phyloP scores from a whole-genome alignment of 1,140 invertebrate genomes.

The Oncopodura yosiiana region DNA sequence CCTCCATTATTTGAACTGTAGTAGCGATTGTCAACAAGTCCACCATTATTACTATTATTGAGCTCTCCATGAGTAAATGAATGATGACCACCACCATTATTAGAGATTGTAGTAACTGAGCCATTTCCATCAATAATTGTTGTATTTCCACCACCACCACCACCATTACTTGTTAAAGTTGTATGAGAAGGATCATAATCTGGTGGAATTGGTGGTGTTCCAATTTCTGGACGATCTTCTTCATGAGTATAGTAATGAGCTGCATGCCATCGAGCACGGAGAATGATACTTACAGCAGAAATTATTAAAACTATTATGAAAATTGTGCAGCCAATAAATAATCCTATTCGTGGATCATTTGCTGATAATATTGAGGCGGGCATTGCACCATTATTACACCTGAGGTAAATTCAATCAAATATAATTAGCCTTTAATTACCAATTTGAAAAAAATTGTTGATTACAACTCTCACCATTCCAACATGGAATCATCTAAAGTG shows the following conservation, averaged over 20 bases:
- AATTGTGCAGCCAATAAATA: constrained; percentile 39
- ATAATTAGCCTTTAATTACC: no score
- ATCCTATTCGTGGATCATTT: constrained; percentile 36
- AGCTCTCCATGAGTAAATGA: no score
- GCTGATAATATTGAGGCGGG: constrained; percentile 15
- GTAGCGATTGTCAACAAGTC: constrained; percentile 27
- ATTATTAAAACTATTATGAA: constrained; percentile 38
- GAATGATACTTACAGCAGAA: constrained; percentile 37
- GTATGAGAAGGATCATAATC: constrained; percentile 30
- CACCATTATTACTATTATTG: constrained; percentile 3
- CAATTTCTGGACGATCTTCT: constrained; percentile 39
- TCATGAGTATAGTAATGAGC: constrained; percentile 64
- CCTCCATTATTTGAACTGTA: constrained; percentile 10
- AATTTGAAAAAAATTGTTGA: no score
- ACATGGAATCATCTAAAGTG: constrained; percentile 19
- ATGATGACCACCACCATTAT: no score
- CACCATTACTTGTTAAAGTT: no score
- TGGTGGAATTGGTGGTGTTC: constrained; percentile 19
- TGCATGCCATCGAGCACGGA: constrained; percentile 49
- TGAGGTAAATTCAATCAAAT: no score
- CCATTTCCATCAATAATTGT: no score
- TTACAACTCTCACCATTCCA: no score
- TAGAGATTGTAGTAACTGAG: no score
- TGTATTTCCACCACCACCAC: no score
- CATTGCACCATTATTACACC: no score